Evolutionary conservation across 2,888 invertebrate genomes (phyloP).

Genomic region (Byasa hedistus): DNA sequence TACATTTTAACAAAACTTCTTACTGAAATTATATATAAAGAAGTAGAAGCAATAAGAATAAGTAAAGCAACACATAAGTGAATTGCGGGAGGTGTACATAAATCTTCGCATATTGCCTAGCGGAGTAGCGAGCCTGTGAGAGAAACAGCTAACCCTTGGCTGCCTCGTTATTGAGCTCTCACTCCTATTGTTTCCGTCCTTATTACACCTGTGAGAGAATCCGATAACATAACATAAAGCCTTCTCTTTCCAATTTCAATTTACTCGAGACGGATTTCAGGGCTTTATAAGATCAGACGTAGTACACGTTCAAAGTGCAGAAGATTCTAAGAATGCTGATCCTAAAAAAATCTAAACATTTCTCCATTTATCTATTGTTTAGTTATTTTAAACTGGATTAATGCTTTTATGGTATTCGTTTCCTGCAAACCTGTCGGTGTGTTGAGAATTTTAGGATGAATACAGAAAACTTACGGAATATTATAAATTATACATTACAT

Average conservation of each 20-base stretch:
- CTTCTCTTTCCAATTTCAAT: slow-evolving; percentile 77
- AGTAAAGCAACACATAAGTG: slow-evolving; percentile 62
- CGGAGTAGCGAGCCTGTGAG: slow-evolving; percentile 66
- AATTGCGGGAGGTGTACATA: slow-evolving; percentile 61
- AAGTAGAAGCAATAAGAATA: slow-evolving; percentile 57
- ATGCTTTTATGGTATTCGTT: no score
- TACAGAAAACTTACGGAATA: no score
- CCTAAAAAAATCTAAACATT: neutral
- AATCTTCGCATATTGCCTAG: slow-evolving; percentile 76
- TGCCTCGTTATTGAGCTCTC: slow-evolving; percentile 80
- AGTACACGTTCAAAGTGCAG: slow-evolving; percentile 41
- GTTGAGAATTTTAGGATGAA: no score
- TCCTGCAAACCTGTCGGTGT: no score
- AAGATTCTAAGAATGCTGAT: slow-evolving; percentile 15
- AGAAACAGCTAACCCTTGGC: slow-evolving; percentile 80
- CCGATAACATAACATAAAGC: slow-evolving; percentile 41
- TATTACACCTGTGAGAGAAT: slow-evolving; percentile 45
- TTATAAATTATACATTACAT: no score
- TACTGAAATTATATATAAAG: slow-evolving; percentile 36
- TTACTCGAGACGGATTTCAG: slow-evolving; percentile 79
- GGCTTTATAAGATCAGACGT: slow-evolving; percentile 65
- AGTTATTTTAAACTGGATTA: no score
- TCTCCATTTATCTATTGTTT: neutral
- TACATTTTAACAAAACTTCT: neutral
- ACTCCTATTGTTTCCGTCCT: slow-evolving; percentile 61